A percentile compares a stretch with the other conserved stretches of the same genome.
Evolutionary conservation across 2,113 vertebrate species (phyloP).

Genomic region (Callaeas wilsoni): DNA sequence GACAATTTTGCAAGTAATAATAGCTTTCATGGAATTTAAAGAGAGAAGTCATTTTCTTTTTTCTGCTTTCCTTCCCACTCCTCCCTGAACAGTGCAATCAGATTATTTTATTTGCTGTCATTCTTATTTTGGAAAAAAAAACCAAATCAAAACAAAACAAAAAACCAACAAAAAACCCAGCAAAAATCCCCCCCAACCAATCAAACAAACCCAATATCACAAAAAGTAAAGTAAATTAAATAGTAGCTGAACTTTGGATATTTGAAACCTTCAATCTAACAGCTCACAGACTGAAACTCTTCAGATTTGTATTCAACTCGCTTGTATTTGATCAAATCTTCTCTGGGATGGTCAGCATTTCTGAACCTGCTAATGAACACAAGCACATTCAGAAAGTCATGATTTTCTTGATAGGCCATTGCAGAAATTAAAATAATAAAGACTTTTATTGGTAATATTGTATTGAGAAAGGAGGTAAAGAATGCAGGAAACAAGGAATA

Average conservation of each 20-base stretch:
- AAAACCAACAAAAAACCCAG: neutral
- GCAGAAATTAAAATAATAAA: neutral
- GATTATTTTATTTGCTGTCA: neutral
- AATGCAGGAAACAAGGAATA: neutral
- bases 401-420: neutral
- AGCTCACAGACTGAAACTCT: neutral
- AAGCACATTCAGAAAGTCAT: neutral
- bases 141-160: no score
- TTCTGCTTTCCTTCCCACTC: accelerated
- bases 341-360: neutral
- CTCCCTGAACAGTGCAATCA: accelerated
- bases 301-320: neutral
- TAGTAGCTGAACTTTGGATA: neutral
- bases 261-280: neutral
- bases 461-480: neutral
- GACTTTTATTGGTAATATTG: neutral
- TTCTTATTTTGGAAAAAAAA: neutral
- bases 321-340: neutral
- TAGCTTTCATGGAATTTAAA: neutral
- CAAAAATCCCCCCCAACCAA: neutral
- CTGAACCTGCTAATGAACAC: neutral
- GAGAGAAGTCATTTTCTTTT: accelerated
- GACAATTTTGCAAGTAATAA: neutral
- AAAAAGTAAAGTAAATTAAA: neutral
- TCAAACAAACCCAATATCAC: neutral